Evolutionary conservation across 2,113 vertebrate species (phyloP), one percentile per base, ranked within the genome.

Genomic region (Peromyscus californicus): DNA sequence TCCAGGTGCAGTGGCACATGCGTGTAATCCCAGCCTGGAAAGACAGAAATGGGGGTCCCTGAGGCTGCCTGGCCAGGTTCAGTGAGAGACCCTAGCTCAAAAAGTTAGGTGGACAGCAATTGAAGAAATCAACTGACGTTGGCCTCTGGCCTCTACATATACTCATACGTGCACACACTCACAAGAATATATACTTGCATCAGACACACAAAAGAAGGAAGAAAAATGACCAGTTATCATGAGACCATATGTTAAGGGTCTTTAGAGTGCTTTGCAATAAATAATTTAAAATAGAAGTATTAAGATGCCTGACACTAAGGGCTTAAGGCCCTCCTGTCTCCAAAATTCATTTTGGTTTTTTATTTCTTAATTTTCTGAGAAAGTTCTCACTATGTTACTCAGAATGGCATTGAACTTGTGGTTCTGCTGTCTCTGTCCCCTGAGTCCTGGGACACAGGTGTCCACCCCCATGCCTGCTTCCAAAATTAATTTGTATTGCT

Each of bases 291-390:
- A 11, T 13, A 75, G 39, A 94, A 88, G 51, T n/a, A 69, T 89
- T 70, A 92, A 92, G 24, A 78, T 33, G 29, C 1, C 17, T 26
- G 82, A 48, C 76, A 54, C 15, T 90, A 87, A 69, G 31, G 4
- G n/a, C 42, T 61, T 7, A 29, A 63, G 65, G 16, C 7, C 36
- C 83, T 42, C 36, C 24, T 82, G 74, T 42, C 3, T 69, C 51
- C 39, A 91, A 91, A 78, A 83, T 90, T 65, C 89, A 91, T 85
- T 84, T 21, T 3, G 80, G 42, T 59, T 95, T 80, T 78, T 72
- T 87, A 21, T 93, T 95, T 95, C 89, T n/a, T 51, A 69, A 45
- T 57, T 74, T 89, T 59, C 33, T 26, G 24, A 72, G 51, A 89
- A 72, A 10, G 24, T n/a, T 74, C n/a, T 39, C 67, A 10, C 48